Conservation (phyloP, 2,888 invertebrate species). For the Nephrotoma guestfalica region DNA sequence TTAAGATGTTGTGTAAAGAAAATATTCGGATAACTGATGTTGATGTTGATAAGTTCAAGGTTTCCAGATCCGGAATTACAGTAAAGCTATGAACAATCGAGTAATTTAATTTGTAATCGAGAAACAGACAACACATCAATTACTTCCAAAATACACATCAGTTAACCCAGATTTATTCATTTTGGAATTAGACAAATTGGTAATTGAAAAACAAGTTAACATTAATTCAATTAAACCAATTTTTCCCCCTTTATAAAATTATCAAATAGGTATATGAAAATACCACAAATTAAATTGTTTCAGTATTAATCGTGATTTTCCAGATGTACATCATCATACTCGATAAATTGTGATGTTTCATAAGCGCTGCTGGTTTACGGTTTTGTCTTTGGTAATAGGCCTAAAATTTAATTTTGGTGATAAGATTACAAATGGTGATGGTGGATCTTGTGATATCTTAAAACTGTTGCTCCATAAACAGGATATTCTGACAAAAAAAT, state of each 20-base stretch:
- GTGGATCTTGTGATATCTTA: background rate
- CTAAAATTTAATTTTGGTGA: background rate
- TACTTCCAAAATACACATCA: background rate
- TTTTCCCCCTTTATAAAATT: background rate
- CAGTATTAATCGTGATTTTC: background rate
- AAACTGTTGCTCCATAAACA: background rate
- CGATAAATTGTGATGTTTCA: background rate
- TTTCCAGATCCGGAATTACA: too few species aligned
- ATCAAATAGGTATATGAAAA: background rate
- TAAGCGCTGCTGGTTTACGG: background rate
- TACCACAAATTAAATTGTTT: background rate
- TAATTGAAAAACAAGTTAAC: background rate
- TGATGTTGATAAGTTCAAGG: too few species aligned
- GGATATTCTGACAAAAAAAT: background rate
- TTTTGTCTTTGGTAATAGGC: background rate
- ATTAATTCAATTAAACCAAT: background rate
- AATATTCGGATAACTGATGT: too few species aligned
- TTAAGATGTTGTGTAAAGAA: too few species aligned
- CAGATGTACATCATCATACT: background rate
- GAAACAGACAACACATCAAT: background rate
- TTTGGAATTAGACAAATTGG: background rate
- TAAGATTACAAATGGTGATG: background rate
- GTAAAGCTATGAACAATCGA: too few species aligned
- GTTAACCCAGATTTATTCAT: background rate
- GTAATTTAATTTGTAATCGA: too few species aligned